These are phyloP conservation scores for Chionodraco myersi DNA, from an alignment of 2,113 vertebrate genomes.

Conservation along the genomic window DNA sequence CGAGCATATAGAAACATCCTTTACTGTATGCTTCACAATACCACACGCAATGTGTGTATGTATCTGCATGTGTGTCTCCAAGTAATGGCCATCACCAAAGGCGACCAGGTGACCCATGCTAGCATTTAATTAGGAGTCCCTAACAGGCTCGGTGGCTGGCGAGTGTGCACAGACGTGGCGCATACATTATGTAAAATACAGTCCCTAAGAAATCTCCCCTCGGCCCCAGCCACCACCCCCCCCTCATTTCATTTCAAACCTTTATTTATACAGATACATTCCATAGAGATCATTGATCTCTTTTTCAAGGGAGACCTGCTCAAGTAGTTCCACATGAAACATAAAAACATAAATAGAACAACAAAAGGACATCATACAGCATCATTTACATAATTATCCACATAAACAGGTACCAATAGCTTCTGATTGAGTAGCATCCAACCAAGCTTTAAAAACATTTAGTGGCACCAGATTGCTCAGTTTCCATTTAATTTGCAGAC, in stretches of 20 bases:
- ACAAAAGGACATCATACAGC: too few relatives aligned
- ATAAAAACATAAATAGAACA: too few relatives aligned
- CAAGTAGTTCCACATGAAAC: too few relatives aligned
- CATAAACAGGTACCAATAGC: too few relatives aligned
- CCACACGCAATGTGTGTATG: background rate
- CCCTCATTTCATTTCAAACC: background rate
- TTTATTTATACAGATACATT: too few relatives aligned
- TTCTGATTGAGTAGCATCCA: too few relatives aligned
- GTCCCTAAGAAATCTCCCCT: slow-evolving; percentile 56
- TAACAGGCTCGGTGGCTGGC: slow-evolving; percentile 53
- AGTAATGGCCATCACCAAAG: slow-evolving; percentile 70
- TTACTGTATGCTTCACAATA: background rate
- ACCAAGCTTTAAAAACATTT: too few relatives aligned
- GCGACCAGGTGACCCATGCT: slow-evolving; percentile 78
- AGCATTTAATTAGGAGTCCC: slow-evolving; percentile 73
- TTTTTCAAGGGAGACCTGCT: too few relatives aligned
- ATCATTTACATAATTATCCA: too few relatives aligned
- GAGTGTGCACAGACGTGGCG: slow-evolving; percentile 58
- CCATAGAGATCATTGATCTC: too few relatives aligned
- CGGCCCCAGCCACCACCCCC: slow-evolving; percentile 23
- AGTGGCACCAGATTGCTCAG: too few relatives aligned
- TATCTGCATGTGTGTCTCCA: slow-evolving; percentile 43
- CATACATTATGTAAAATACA: slow-evolving; percentile 76
- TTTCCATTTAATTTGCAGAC: too few relatives aligned
- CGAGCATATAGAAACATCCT: slow-evolving; percentile 33